These are phyloP conservation scores for Lacerta agilis DNA, from an alignment of 2,797 vertebrate genomes.

Conservation along the genomic window DNA sequence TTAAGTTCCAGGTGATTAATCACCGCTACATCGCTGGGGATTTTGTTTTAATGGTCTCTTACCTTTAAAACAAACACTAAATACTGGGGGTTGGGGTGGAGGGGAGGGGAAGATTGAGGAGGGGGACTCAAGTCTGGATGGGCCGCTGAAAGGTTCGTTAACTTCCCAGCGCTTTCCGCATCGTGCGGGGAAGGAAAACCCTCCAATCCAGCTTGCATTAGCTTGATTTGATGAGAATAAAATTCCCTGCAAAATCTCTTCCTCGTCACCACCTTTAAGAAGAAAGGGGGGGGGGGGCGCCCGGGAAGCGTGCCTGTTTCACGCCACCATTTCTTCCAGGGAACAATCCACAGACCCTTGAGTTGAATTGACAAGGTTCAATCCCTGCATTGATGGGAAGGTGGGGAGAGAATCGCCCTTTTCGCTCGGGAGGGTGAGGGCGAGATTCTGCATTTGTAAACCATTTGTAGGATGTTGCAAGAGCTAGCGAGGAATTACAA, in stretches of 20 bases:
- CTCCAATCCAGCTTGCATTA: constrained; percentile 48
- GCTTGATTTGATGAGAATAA: background rate
- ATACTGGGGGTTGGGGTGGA: constrained; percentile 3
- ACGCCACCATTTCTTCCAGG: background rate
- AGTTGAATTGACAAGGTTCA: background rate
- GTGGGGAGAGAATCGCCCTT: no score
- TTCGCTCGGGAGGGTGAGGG: background rate
- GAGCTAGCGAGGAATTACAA: background rate
- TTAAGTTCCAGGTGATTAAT: constrained; percentile 78
- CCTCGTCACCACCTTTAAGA: background rate
- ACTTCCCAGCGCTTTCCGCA: constrained; percentile 8
- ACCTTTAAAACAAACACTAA: constrained; percentile 57
- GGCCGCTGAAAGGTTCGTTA: background rate
- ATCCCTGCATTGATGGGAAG: background rate
- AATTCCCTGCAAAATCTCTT: constrained; percentile 6
- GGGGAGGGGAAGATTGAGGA: constrained; percentile 7
- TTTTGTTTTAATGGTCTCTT: background rate
- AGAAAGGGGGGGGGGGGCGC: background rate
- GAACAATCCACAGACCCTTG: background rate
- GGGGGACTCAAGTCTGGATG: background rate
- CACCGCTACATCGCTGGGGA: constrained; percentile 55
- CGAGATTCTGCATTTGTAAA: background rate
- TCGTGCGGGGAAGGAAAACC: background rate
- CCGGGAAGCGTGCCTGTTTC: background rate
- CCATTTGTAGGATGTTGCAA: background rate